These are phyloP conservation scores for Nemotelus pantherinus DNA, from an alignment of 2,888 invertebrate genomes.

Conservation along the genomic window DNA sequence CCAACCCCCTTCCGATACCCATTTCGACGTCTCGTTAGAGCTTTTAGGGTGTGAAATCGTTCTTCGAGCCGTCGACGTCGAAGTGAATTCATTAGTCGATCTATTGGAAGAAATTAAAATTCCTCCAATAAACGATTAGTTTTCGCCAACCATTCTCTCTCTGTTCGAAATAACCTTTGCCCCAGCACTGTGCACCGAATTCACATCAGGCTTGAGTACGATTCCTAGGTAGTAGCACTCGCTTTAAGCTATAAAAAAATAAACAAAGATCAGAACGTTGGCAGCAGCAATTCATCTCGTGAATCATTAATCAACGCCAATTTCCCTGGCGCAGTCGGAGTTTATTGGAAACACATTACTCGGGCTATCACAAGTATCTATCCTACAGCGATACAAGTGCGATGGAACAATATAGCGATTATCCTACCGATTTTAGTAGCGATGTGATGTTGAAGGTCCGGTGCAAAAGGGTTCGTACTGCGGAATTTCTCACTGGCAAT, in stretches of 20 bases:
- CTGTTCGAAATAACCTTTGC: neutral
- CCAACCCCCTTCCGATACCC: neutral
- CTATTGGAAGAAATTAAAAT: constrained; percentile 44
- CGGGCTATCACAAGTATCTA: constrained; percentile 35
- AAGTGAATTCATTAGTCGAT: constrained; percentile 38
- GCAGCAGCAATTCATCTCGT: constrained; percentile 46
- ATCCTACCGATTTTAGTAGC: constrained; percentile 12
- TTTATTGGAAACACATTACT: constrained; percentile 46
- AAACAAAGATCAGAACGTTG: constrained; percentile 18
- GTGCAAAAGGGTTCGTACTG: neutral
- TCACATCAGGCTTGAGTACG: neutral
- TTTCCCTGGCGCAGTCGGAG: constrained; percentile 39
- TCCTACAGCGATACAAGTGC: constrained; percentile 17
- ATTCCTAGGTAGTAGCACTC: neutral
- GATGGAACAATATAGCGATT: constrained; percentile 24
- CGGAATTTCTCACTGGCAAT: neutral
- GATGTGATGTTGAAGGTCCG: neutral
- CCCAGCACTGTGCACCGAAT: neutral
- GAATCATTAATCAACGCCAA: constrained; percentile 49
- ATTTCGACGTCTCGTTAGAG: neutral
- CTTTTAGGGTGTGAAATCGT: neutral
- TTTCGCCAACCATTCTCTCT: constrained; percentile 23
- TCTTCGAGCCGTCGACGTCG: neutral
- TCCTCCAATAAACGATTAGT: constrained; percentile 42
- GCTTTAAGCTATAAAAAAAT: neutral